Conservation (phyloP, 2,113 vertebrate genomes). For the Apteryx owenii region DNA sequence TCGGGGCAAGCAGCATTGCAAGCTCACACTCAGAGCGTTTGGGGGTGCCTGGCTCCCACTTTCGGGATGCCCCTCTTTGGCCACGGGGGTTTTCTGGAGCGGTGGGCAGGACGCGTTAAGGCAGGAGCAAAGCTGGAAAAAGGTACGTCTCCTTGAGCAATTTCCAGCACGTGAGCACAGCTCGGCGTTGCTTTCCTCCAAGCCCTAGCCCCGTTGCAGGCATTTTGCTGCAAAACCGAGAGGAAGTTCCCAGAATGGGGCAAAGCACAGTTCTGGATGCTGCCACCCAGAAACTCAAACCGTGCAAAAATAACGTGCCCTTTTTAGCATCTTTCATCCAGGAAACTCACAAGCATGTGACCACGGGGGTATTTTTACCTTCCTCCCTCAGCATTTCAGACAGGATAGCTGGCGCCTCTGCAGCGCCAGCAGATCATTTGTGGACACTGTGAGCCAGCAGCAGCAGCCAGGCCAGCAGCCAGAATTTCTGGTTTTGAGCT, state of each 20-base stretch:
- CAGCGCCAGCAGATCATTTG: not conserved
- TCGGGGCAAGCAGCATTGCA: too few species aligned
- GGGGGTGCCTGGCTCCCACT: not conserved
- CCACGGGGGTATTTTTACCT: not conserved
- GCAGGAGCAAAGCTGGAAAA: not conserved
- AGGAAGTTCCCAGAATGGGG: not conserved
- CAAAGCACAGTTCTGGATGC: not conserved
- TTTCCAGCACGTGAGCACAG: accelerated
- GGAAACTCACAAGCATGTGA: not conserved
- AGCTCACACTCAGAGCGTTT: too few species aligned
- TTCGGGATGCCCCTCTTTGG: not conserved
- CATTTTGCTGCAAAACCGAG: accelerated
- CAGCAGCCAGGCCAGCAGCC: accelerated
- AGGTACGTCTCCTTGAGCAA: not conserved
- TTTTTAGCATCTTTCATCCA: not conserved
- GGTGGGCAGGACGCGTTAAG: not conserved
- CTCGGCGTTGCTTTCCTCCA: accelerated
- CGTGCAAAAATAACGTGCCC: not conserved
- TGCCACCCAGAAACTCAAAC: not conserved
- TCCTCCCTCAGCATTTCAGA: not conserved
- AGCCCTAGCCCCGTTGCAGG: not conserved
- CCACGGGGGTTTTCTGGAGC: not conserved
- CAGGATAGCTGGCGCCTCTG: not conserved
- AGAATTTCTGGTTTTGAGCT: accelerated
- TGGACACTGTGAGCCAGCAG: not conserved